Conservation (phyloP, 2,113 vertebrate species). For the Uria lomvia region DNA sequence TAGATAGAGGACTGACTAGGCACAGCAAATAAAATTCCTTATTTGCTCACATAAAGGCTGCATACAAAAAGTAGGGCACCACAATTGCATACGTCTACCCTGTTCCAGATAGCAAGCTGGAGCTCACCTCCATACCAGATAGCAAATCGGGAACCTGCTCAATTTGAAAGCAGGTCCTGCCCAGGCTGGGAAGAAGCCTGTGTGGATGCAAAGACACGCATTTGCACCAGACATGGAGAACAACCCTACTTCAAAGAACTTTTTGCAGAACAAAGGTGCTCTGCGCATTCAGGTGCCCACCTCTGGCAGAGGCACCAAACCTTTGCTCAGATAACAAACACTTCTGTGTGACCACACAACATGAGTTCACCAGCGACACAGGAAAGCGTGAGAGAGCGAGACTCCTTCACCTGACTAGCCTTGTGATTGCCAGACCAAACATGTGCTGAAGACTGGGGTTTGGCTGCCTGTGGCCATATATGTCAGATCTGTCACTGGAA, state of each 20-base stretch:
- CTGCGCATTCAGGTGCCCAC: background rate
- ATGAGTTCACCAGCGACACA: background rate
- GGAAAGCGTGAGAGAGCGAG: background rate
- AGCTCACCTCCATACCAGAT: background rate
- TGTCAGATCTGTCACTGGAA: background rate
- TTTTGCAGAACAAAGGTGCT: background rate
- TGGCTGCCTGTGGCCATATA: fast-evolving
- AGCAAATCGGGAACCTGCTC: background rate
- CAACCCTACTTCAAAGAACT: background rate
- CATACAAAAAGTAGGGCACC: background rate
- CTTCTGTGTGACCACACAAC: fast-evolving
- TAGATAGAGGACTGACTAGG: background rate
- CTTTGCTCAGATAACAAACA: background rate
- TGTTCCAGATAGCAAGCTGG: background rate
- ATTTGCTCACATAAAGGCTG: constrained; percentile 47
- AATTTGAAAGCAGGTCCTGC: background rate
- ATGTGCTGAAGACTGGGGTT: fast-evolving
- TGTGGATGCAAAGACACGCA: background rate
- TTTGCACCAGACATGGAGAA: background rate
- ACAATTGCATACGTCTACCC: background rate
- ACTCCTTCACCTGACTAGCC: background rate
- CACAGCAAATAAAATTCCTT: constrained; percentile 44
- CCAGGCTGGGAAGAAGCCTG: background rate
- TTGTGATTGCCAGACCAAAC: background rate
- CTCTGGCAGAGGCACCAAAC: background rate